phyloP scores from a whole-genome alignment of 2,888 invertebrate genomes.

The Xanthorhoe spadicearia region DNA sequence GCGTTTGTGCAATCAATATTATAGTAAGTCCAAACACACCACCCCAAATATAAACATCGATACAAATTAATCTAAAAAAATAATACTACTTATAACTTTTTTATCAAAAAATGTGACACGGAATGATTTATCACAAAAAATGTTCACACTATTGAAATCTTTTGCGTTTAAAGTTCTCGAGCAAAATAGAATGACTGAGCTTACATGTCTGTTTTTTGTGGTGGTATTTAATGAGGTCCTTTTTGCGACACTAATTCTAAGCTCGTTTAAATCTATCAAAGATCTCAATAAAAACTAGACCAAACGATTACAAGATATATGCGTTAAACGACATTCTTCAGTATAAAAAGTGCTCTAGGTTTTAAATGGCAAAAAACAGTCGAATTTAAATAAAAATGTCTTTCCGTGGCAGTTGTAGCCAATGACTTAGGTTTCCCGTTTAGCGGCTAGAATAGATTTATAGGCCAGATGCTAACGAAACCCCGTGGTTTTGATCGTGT shows the following conservation, averaged over 20 bases:
- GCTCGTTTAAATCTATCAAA: constrained; percentile 26
- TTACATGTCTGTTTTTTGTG: constrained; percentile 9
- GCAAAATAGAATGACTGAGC: constrained; percentile 14
- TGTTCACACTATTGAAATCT: not conserved
- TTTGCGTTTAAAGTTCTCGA: not conserved
- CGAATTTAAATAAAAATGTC: constrained; percentile 14
- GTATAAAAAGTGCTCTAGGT: constrained; percentile 31
- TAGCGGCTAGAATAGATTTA: constrained; percentile 3
- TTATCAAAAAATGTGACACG: not conserved
- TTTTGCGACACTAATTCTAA: constrained; percentile 26
- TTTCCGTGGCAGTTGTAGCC: constrained; percentile 19
- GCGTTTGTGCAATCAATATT: no score
- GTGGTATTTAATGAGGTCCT: constrained; percentile 21
- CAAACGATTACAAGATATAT: constrained; percentile 21
- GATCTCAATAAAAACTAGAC: constrained; percentile 30
- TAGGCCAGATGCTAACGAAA: not conserved
- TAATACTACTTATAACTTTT: not conserved
- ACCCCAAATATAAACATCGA: not conserved
- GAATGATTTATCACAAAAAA: not conserved
- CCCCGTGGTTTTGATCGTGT: not conserved
- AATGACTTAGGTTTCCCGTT: not conserved
- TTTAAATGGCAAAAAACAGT: constrained; percentile 4
- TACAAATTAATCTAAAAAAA: not conserved
- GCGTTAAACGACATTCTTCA: constrained; percentile 33
- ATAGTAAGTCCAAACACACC: no score